phyloP scores from a whole-genome alignment of 2,113 vertebrate genomes.

The Pachypanchax playfairii region DNA sequence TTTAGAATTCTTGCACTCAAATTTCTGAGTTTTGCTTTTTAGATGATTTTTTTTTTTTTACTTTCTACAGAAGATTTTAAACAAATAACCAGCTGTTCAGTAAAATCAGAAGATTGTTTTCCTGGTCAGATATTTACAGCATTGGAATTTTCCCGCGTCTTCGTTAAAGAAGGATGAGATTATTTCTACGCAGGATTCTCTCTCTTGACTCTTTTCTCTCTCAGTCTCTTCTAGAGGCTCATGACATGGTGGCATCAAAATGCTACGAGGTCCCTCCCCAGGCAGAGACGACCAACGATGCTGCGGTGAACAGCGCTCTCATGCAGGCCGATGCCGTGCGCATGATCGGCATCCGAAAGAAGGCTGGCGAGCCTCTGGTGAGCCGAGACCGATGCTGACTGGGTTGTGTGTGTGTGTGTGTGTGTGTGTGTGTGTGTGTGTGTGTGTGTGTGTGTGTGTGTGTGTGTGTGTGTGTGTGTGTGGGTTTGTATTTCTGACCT shows the following conservation, averaged over 20 bases:
- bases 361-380: slow-evolving; percentile 94
- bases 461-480: too few species aligned
- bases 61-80: too few species aligned
- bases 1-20: too few species aligned
- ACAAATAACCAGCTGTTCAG: too few species aligned
- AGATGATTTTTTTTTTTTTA: background rate
- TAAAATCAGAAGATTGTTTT: too few species aligned
- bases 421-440: background rate
- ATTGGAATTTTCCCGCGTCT: background rate
- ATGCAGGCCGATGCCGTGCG: slow-evolving; percentile 95
- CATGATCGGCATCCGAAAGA: slow-evolving; percentile 98
- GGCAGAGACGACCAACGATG: slow-evolving; percentile 85
- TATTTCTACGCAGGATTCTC: background rate
- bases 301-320: slow-evolving; percentile 81
- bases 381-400: slow-evolving; percentile 39
- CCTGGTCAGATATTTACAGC: too few species aligned
- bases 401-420: background rate
- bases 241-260: slow-evolving; percentile 97
- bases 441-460: too few species aligned
- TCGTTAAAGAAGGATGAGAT: background rate
- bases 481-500: too few species aligned
- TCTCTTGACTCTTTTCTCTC: slow-evolving; percentile 3
- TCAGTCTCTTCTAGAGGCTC: slow-evolving; percentile 95
- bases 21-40: too few species aligned
- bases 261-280: slow-evolving; percentile 92